These are phyloP conservation scores for Pogoniulus pusillus DNA, from an alignment of 2,797 vertebrate species.

Conservation along the genomic window DNA sequence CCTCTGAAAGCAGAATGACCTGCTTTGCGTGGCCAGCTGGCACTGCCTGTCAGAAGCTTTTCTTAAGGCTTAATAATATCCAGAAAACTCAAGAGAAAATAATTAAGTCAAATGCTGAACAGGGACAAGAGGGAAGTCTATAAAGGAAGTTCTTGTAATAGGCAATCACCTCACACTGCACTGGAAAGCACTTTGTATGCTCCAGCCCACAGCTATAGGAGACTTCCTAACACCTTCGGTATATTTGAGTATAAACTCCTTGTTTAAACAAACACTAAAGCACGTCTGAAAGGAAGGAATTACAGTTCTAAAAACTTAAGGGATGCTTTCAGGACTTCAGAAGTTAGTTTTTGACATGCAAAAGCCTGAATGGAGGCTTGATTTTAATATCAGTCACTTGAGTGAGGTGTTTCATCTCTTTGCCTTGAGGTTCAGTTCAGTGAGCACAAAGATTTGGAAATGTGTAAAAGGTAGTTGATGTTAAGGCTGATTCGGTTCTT, in stretches of 20 bases:
- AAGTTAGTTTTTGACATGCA: neutral
- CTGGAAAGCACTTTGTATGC: neutral
- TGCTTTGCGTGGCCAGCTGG: neutral
- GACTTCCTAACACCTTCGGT: neutral
- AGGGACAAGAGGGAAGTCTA: neutral
- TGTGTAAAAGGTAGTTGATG: neutral
- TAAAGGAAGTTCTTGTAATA: neutral
- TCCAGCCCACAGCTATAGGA: neutral
- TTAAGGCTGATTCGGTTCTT: neutral
- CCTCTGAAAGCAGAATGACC: neutral
- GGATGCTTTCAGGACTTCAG: neutral
- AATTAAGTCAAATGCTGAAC: neutral
- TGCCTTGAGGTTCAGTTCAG: neutral
- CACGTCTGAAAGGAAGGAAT: neutral
- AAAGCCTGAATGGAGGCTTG: neutral
- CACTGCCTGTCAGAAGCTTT: neutral
- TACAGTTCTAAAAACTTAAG: neutral
- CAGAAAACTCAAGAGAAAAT: constrained; percentile 13
- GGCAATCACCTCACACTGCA: neutral
- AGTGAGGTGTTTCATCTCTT: neutral
- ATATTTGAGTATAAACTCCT: neutral
- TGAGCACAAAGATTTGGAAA: neutral
- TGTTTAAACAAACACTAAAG: neutral
- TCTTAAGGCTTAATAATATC: neutral
- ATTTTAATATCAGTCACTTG: neutral